These are phyloP conservation scores for Drosophila kikkawai DNA, from an alignment of 1,140 invertebrate genomes.

Conservation along the genomic window DNA sequence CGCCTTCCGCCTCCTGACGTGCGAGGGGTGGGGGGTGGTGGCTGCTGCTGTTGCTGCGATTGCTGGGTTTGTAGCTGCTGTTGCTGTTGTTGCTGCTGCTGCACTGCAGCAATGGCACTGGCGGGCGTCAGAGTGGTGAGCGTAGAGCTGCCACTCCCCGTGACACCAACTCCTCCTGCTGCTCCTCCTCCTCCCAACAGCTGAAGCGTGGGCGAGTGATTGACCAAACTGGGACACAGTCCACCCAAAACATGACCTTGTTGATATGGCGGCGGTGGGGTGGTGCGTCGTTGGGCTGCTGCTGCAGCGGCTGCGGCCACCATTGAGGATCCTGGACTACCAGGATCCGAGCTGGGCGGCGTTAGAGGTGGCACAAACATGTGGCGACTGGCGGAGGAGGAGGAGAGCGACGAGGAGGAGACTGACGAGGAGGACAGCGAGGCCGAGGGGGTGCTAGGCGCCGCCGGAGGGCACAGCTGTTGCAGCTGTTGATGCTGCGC, in stretches of 20 bases:
- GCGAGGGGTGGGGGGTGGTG: conserved; percentile 73
- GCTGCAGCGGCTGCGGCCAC: conserved; percentile 85
- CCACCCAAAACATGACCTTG: conserved; percentile 70
- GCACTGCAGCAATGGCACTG: conserved; percentile 36
- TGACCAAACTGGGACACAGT: conserved; percentile 63
- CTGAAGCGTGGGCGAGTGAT: conserved; percentile 56
- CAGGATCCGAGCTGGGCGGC: conserved; percentile 93
- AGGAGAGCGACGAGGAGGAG: conserved; percentile 54
- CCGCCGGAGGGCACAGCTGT: conserved; percentile 78
- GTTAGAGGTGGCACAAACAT: conserved; percentile 92
- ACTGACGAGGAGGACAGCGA: conserved; percentile 62
- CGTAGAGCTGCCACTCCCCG: conserved; percentile 42
- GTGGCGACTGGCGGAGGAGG: conserved; percentile 85
- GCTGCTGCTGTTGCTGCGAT: conserved; percentile 32
- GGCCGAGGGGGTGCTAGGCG: conserved; percentile 71
- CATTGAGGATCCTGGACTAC: conserved; percentile 88
- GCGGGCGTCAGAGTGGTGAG: conserved; percentile 72
- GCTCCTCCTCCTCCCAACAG: conserved; percentile 50
- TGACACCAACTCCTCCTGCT: neutral
- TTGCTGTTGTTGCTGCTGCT: conserved; percentile 41
- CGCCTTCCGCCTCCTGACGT: conserved; percentile 51
- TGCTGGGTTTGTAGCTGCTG: conserved; percentile 59
- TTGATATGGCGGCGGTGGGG: conserved; percentile 85
- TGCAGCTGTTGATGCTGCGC: conserved; percentile 66
- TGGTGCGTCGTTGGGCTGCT: conserved; percentile 85